phyloP scores from a whole-genome alignment of 2,797 vertebrate species.

The Eulemur rubriventer region DNA sequence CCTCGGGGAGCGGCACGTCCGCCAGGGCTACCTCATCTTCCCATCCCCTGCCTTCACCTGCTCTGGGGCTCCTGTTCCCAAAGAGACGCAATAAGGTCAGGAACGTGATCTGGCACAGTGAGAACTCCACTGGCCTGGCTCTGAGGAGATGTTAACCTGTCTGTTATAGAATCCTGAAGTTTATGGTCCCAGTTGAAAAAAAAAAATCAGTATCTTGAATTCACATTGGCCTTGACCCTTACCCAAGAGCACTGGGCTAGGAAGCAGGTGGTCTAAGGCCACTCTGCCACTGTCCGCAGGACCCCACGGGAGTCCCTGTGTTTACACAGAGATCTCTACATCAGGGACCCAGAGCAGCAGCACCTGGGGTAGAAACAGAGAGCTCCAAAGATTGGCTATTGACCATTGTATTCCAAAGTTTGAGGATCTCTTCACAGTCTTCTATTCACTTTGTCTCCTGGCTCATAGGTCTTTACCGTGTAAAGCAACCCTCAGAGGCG shows the following conservation, averaged over 20 bases:
- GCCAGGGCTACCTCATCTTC: accelerated
- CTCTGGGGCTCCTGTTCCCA: background rate
- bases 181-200: background rate
- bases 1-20: background rate
- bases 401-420: accelerated
- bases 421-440: background rate
- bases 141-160: background rate
- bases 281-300: background rate
- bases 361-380: too few relatives aligned
- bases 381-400: background rate
- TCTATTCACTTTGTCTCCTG: accelerated
- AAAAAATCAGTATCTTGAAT: background rate
- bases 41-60: background rate
- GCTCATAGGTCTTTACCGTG: background rate
- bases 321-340: background rate
- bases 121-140: background rate
- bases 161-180: background rate
- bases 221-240: background rate
- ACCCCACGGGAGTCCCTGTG: background rate
- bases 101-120: background rate
- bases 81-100: background rate
- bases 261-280: background rate
- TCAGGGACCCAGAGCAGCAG: background rate
- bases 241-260: background rate
- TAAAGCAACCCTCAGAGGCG: background rate